Evolutionary conservation across 2,888 invertebrate species (phyloP).

Genomic region (Ormyrus pomaceus): DNA sequence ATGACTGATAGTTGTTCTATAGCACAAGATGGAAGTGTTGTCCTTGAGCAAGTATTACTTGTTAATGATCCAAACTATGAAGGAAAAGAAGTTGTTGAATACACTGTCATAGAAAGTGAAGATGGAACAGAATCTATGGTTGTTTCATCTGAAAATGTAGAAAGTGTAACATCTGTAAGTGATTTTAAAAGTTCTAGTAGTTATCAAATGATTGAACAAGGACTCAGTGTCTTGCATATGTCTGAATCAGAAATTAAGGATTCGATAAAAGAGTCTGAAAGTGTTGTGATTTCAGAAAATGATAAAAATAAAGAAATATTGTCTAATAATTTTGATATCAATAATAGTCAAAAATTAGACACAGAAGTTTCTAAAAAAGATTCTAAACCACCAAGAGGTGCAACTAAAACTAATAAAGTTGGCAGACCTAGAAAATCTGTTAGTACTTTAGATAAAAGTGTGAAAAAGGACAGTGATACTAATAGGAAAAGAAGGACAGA

Average conservation of each 20-base stretch:
- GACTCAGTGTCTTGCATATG: constrained; percentile 60
- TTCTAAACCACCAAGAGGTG: constrained; percentile 45
- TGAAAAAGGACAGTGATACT: constrained; percentile 41
- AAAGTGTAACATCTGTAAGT: constrained; percentile 37
- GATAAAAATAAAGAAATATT: constrained; percentile 46
- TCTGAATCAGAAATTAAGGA: constrained; percentile 55
- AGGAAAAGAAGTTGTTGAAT: constrained; percentile 63
- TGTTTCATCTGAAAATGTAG: constrained; percentile 59
- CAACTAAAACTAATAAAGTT: constrained; percentile 31
- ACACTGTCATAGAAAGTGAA: constrained; percentile 68
- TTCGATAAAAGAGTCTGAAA: constrained; percentile 24
- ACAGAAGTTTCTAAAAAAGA: constrained; percentile 34
- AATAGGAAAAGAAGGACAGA: constrained; percentile 43
- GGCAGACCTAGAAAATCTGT: constrained; percentile 41
- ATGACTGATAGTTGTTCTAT: constrained; percentile 59
- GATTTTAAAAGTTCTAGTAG: constrained; percentile 36
- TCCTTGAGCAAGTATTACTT: constrained; percentile 66
- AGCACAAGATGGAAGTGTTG: constrained; percentile 61
- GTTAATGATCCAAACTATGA: constrained; percentile 59
- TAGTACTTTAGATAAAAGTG: constrained; percentile 19
- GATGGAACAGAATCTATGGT: constrained; percentile 64
- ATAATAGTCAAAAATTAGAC: constrained; percentile 36
- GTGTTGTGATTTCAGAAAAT: constrained; percentile 44
- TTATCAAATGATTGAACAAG: constrained; percentile 59
- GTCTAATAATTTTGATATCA: constrained; percentile 23